phyloP scores from a whole-genome alignment of 92 coral and sea anemone species.

The Isaurus tuberculatus region DNA sequence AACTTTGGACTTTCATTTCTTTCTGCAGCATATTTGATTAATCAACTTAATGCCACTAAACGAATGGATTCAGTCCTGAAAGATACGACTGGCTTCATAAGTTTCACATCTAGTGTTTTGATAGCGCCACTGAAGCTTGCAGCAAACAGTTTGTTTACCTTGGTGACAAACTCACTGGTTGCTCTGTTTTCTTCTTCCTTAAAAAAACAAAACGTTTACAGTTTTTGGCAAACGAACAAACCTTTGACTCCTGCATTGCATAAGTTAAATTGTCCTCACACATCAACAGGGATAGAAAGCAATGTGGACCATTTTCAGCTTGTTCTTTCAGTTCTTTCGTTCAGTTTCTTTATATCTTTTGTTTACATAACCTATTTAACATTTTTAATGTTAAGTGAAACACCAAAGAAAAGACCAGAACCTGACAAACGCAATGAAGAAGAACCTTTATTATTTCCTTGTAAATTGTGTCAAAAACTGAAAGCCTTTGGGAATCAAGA shows the following conservation, averaged over 20 bases:
- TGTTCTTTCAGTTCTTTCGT: conserved; percentile 18
- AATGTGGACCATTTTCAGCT: not conserved
- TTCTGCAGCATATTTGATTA: conserved; percentile 19
- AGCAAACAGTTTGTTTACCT: not conserved
- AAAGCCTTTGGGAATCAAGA: conserved; percentile 1
- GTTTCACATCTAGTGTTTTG: not conserved
- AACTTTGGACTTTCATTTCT: conserved; percentile 10
- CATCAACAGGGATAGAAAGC: not conserved
- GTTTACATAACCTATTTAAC: conserved; percentile 15
- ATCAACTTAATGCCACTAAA: not conserved
- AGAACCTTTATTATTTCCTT: not conserved
- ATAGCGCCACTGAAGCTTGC: conserved; percentile 10
- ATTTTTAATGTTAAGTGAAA: conserved; percentile 17
- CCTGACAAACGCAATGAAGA: not conserved
- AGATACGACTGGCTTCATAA: not conserved
- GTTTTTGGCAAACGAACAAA: not conserved
- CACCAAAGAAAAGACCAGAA: not conserved
- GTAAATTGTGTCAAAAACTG: conserved; percentile 12
- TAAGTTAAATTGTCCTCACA: conserved; percentile 18
- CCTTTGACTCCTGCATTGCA: conserved; percentile 13
- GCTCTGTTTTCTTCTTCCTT: not conserved
- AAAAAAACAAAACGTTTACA: not conserved
- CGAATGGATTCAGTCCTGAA: not conserved
- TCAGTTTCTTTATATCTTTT: conserved; percentile 30
- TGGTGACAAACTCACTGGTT: not conserved